phyloP scores from a whole-genome alignment of 1,140 invertebrate species.

The Microplitis demolitor region DNA sequence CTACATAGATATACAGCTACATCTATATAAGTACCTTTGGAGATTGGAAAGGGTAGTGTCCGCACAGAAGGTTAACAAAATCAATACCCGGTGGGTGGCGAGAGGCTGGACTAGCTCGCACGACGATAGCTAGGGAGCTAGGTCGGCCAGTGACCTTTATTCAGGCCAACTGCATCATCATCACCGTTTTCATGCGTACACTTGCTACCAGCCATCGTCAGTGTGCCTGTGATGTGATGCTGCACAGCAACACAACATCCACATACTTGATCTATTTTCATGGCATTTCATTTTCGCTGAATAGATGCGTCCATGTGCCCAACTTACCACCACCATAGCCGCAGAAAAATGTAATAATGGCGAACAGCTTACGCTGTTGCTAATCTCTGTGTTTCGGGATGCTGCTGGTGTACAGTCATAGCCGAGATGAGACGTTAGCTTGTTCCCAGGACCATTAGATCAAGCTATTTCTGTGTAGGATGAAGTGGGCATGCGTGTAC shows the following conservation, averaged over 20 bases:
- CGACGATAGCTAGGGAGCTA: slow-evolving; percentile 41
- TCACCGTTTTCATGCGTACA: slow-evolving; percentile 42
- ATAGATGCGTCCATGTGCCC: neutral
- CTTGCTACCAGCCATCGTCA: neutral
- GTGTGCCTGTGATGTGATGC: too few species aligned
- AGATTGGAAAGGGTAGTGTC: slow-evolving; percentile 30
- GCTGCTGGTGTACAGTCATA: too few species aligned
- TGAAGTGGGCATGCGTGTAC: slow-evolving; percentile 17
- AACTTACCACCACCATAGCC: neutral
- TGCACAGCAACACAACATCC: too few species aligned
- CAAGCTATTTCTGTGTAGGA: slow-evolving; percentile 17
- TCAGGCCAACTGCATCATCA: slow-evolving; percentile 54
- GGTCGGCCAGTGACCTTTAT: slow-evolving; percentile 56
- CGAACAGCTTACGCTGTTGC: too few species aligned
- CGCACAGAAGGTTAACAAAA: slow-evolving; percentile 52
- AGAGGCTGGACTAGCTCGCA: slow-evolving; percentile 6
- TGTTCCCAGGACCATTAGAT: slow-evolving; percentile 21
- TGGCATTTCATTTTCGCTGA: slow-evolving; percentile 14
- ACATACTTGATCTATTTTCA: slow-evolving; percentile 28
- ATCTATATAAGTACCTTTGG: neutral
- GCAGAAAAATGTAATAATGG: neutral
- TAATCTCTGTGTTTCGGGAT: too few species aligned
- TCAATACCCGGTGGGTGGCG: slow-evolving; percentile 48
- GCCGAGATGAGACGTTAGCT: neutral
- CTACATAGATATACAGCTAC: too few species aligned